These are phyloP conservation scores for Ranitomeya imitator DNA, from an alignment of 2,113 vertebrate genomes.

Conservation along the genomic window DNA sequence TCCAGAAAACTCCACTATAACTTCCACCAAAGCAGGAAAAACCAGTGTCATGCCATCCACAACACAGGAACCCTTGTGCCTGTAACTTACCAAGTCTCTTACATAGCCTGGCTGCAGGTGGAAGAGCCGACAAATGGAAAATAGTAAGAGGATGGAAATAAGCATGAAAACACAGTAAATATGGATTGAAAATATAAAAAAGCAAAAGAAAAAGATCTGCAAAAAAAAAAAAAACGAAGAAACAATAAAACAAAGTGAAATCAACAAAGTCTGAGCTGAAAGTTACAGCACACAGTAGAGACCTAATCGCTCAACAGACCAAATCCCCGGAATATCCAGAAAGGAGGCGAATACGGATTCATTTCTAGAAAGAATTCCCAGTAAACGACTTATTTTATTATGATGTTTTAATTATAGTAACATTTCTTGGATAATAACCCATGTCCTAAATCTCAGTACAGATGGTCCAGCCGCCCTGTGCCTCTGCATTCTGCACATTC, in stretches of 20 bases:
- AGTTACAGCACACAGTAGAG: too few relatives aligned
- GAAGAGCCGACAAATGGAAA: constrained; percentile 73
- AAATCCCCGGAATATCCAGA: too few relatives aligned
- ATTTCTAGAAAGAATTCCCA: not conserved
- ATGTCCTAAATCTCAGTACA: not conserved
- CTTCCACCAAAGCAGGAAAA: too few relatives aligned
- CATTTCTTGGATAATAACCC: not conserved
- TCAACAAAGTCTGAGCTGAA: not conserved
- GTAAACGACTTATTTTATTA: not conserved
- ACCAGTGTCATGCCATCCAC: too few relatives aligned
- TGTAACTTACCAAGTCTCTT: constrained; percentile 98
- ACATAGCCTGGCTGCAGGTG: constrained; percentile 96
- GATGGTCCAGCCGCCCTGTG: not conserved
- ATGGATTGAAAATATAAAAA: constrained; percentile 79
- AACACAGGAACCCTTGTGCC: constrained; percentile 28
- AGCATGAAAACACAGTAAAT: constrained; percentile 69
- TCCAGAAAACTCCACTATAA: too few relatives aligned
- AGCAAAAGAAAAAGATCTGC: constrained; percentile 71
- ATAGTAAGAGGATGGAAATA: constrained; percentile 57
- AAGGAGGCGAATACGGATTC: not conserved
- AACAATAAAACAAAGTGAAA: constrained; percentile 51
- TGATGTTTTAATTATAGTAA: not conserved
- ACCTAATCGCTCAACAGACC: too few relatives aligned
- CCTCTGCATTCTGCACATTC: constrained; percentile 59
- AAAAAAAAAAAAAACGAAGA: constrained; percentile 71